A percentile compares a stretch with the other conserved stretches of the same genome.
Evolutionary conservation across 2,113 vertebrate species (phyloP).

Genomic region (Oryzias javanicus): DNA sequence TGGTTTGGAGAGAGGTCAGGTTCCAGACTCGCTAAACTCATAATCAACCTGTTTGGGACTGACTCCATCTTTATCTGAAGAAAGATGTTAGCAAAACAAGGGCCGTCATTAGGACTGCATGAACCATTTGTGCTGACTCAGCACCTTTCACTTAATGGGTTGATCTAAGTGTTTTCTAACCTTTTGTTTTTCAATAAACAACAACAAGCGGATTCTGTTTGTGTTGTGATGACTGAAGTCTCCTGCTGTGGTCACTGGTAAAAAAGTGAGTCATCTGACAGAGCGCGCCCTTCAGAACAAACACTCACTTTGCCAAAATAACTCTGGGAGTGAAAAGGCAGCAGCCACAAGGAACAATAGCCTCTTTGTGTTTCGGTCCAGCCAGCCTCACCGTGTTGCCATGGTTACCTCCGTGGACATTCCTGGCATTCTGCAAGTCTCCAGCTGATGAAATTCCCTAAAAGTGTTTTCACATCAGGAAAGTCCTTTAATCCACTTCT

Average conservation of each 20-base stretch:
- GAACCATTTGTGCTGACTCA: no score
- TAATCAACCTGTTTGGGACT: constrained; percentile 18
- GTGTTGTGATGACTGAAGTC: constrained; percentile 3
- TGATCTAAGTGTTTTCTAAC: no score
- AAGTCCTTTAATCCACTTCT: no score
- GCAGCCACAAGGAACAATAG: constrained; percentile 64
- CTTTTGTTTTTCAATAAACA: no score
- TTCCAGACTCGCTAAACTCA: constrained; percentile 25
- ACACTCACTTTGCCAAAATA: constrained; percentile 50
- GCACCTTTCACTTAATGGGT: no score
- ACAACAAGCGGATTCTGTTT: background rate
- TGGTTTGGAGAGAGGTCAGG: constrained; percentile 20
- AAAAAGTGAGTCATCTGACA: constrained; percentile 20
- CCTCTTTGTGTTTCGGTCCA: constrained; percentile 54
- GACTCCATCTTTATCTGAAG: no score
- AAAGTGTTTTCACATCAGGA: no score
- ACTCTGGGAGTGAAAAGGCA: constrained; percentile 41
- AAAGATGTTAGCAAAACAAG: no score
- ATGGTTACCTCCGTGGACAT: constrained; percentile 60
- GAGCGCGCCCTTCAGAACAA: constrained; percentile 36
- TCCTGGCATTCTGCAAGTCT: constrained; percentile 61
- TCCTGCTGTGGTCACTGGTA: constrained; percentile 14
- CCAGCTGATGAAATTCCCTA: constrained; percentile 1
- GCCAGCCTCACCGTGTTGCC: constrained; percentile 43
- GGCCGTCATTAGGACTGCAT: no score